A percentile compares a stretch with the other conserved stretches of the same genome.
phyloP scores from a whole-genome alignment of 2,113 vertebrate genomes.

The Atlantisia rogersi region DNA sequence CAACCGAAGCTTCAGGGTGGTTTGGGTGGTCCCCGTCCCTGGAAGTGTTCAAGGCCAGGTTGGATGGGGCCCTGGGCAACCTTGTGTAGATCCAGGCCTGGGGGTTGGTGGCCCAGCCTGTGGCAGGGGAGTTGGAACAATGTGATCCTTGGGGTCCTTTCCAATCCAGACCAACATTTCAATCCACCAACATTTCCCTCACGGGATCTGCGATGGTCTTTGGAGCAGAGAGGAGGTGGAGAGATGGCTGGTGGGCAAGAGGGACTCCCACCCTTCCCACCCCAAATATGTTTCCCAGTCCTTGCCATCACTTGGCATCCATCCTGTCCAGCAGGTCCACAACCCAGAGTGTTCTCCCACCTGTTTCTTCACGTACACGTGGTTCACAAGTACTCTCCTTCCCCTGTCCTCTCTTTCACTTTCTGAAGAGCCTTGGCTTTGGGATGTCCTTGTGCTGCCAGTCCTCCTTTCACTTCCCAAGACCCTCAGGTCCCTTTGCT shows the following conservation, averaged over 20 bases:
- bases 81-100: no score
- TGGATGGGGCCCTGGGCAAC: no score
- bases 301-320: background rate
- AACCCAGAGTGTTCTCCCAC: background rate
- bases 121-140: no score
- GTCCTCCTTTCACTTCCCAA: background rate
- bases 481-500: background rate
- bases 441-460: background rate
- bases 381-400: background rate
- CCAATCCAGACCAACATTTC: no score
- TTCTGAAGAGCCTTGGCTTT: background rate
- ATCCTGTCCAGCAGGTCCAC: background rate
- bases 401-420: fast-evolving
- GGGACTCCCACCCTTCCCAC: background rate
- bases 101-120: no score
- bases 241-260: fast-evolving
- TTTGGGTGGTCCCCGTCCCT: background rate
- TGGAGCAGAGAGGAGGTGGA: background rate
- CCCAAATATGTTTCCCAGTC: background rate
- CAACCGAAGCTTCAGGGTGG: background rate
- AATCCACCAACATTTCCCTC: background rate
- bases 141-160: no score
- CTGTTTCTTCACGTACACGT: fast-evolving
- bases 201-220: background rate
- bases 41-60: no score